phyloP scores from a whole-genome alignment of 2,888 invertebrate species.

The Mongoloraphidia duomilia region DNA sequence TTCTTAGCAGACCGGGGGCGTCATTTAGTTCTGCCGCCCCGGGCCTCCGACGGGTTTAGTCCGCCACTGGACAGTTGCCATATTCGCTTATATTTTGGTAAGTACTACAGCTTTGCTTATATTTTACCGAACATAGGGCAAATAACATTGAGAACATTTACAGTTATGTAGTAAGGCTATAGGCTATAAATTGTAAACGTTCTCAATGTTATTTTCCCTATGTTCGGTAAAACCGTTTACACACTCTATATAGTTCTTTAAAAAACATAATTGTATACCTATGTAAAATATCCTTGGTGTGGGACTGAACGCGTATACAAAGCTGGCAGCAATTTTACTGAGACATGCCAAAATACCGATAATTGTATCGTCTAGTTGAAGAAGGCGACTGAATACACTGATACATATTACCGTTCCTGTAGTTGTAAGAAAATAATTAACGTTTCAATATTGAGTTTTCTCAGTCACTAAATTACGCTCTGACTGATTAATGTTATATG shows the following conservation, averaged over 20 bases:
- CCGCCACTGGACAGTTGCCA: no score
- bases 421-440: conserved; percentile 5
- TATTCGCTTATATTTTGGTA: not conserved
- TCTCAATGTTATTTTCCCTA: no score
- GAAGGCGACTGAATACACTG: conserved; percentile 21
- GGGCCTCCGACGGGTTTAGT: no score
- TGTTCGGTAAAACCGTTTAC: no score
- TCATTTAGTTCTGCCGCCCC: no score
- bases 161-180: not conserved
- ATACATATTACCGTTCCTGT: conserved; percentile 22
- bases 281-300: conserved; percentile 24
- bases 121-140: not conserved
- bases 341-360: conserved; percentile 28
- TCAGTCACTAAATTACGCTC: no score
- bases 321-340: conserved; percentile 29
- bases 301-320: conserved; percentile 26
- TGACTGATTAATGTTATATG: no score
- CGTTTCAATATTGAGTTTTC: no score
- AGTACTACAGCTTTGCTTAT: not conserved
- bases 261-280: conserved; percentile 19
- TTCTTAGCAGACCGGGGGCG: no score
- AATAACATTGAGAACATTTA: no score
- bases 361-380: conserved; percentile 26
- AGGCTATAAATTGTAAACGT: not conserved
- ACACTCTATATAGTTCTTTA: not conserved